phyloP scores from a whole-genome alignment of 1,140 invertebrate species.

The Drosophila tsacasi region DNA sequence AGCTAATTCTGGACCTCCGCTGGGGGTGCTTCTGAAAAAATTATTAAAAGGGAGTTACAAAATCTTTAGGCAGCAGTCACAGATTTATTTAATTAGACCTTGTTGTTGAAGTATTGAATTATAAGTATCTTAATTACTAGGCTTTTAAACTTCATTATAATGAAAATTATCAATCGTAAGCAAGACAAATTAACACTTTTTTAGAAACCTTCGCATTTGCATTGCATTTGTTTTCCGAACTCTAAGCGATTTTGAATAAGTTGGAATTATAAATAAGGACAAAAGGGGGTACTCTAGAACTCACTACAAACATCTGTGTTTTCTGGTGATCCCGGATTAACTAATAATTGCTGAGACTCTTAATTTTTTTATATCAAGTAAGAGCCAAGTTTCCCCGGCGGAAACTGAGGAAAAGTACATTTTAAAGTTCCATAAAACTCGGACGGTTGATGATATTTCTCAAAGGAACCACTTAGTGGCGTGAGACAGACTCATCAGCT shows the following conservation, averaged over 20 bases:
- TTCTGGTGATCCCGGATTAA: neutral
- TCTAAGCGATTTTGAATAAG: too few relatives aligned
- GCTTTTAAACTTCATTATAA: neutral
- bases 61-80: neutral
- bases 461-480: conserved; percentile 29
- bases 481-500: conserved; percentile 21
- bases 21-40: neutral
- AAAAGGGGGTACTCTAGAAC: too few relatives aligned
- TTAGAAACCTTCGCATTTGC: too few relatives aligned
- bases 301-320: neutral
- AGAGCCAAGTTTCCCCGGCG: neutral
- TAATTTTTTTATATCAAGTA: neutral
- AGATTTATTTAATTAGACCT: neutral
- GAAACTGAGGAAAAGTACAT: neutral
- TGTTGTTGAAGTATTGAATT: neutral
- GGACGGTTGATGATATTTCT: conserved; percentile 15
- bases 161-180: neutral
- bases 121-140: neutral
- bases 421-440: conserved; percentile 2
- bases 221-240: too few relatives aligned
- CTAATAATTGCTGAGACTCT: neutral
- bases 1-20: neutral
- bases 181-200: too few relatives aligned
- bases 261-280: too few relatives aligned
- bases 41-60: neutral